A percentile compares a stretch with the other conserved stretches of the same genome.
Conservation (phyloP, 2,113 vertebrate genomes). For the Gallinago media region DNA sequence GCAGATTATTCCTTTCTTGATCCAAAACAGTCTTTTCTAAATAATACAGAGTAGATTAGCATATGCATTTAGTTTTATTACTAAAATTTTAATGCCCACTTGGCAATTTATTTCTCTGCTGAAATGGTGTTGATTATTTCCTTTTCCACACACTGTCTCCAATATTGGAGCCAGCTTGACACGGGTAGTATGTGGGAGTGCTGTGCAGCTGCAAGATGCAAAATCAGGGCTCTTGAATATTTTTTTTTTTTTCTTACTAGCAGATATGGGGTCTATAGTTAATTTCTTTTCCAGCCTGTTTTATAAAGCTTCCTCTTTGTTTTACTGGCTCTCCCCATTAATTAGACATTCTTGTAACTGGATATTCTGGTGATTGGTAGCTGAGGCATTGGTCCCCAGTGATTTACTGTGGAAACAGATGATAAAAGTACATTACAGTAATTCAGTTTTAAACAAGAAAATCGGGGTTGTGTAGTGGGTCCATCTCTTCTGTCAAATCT, state of each 20-base stretch:
- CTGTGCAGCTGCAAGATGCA: constrained; percentile 73
- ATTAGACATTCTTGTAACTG: constrained; percentile 63
- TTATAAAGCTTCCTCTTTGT: constrained; percentile 62
- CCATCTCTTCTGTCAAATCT: not conserved
- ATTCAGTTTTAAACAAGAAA: constrained; percentile 16
- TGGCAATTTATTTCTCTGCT: constrained; percentile 74
- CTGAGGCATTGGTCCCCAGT: not conserved
- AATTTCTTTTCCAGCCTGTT: constrained; percentile 58
- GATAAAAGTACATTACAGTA: not conserved
- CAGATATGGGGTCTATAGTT: constrained; percentile 59
- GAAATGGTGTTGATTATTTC: constrained; percentile 78
- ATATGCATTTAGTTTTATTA: constrained; percentile 80
- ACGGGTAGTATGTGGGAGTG: constrained; percentile 28
- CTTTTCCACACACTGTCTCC: constrained; percentile 56
- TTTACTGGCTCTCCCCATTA: constrained; percentile 44
- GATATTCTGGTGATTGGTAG: constrained; percentile 57
- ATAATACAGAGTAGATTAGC: constrained; percentile 77
- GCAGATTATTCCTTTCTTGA: constrained; percentile 76
- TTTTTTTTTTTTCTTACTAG: constrained; percentile 20
- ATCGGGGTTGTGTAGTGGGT: not conserved
- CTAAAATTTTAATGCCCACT: constrained; percentile 77
- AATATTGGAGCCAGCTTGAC: constrained; percentile 59
- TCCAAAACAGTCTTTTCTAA: constrained; percentile 78
- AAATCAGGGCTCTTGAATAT: constrained; percentile 56
- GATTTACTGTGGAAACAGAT: constrained; percentile 45